Conservation (phyloP, 2,797 vertebrate genomes). For the Aplochiton taeniatus region DNA sequence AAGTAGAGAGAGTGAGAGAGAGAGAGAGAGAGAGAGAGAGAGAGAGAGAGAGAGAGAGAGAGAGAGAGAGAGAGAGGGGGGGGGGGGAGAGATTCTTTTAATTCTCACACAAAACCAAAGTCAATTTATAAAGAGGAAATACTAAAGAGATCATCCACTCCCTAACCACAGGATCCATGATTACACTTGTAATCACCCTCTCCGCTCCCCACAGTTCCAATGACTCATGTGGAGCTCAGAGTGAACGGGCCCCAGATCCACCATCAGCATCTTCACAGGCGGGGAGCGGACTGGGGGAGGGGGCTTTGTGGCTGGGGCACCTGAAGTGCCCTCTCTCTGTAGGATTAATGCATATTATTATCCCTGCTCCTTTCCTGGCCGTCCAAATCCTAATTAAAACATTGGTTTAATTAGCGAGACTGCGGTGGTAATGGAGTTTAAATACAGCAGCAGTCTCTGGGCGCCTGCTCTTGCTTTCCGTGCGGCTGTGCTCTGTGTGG, state of each 20-base stretch:
- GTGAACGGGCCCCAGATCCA: too few relatives aligned
- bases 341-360: constrained; percentile 65
- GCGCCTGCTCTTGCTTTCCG: constrained; percentile 65
- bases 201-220: too few relatives aligned
- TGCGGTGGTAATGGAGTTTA: constrained; percentile 77
- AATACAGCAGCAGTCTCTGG: constrained; percentile 71
- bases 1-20: constrained; percentile 16
- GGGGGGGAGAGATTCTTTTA: neutral
- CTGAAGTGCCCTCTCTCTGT: constrained; percentile 47
- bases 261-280: neutral
- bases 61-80: constrained; percentile 12
- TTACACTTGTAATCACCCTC: neutral
- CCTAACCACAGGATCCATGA: neutral
- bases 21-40: constrained; percentile 20
- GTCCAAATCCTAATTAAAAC: constrained; percentile 78
- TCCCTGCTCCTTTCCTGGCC: constrained; percentile 52
- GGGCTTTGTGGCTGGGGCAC: constrained; percentile 22
- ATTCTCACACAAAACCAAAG: neutral
- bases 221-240: too few relatives aligned
- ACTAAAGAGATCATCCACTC: neutral
- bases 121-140: too few relatives aligned
- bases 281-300: neutral
- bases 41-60: constrained; percentile 10
- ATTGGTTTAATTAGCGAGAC: constrained; percentile 77
- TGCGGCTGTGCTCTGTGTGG: constrained; percentile 50